Base-by-base conservation (phyloP, 2,888 invertebrate genomes). In the Tribolium freemani region DNA sequence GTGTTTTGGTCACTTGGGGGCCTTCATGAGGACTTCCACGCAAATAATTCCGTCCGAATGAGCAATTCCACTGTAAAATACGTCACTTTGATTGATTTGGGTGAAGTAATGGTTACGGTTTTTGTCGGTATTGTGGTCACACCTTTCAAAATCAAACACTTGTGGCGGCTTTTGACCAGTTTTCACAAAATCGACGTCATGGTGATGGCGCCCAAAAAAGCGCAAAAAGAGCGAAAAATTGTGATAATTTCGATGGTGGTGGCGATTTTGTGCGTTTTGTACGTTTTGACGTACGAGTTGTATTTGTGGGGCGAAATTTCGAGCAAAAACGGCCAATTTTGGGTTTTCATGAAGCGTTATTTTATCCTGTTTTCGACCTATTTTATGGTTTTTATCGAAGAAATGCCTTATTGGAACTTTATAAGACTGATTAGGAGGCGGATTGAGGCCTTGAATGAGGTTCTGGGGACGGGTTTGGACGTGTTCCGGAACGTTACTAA, bases 381-480 rank as follows among this genome's bases (percentile, higher is more conserved):
- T 16, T 61, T 69, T 11, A 46, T 69, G 51, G 44, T 50, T 44
- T 60, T 61, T 10, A 58, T 61, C 9, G 60, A 60, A 45, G 60
- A 69, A 11, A 53, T 69, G 54, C 61, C 61, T 0, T 69, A 61
- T 44, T 69, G 69, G 69, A 60, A 61, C 10, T 58, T 51, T 8
- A 38, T 31, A 30, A 53, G 53, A 30, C 48, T 69, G 21, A 61
- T 69, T 5, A 21, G 54, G 13, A 51, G 26, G 10, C 2, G 69
- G 10, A 21, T 69, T 0, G 38, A 45, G 13, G 20, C 2, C 0
- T 31, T 69, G 51, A 63, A 63, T 13, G 30, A 31, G 6, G 16
- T 13, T 26, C 10, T 63, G 5, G 16, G 31, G n/a, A 20, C 5
- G n/a, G 58, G 11, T 0, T 38, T 68, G 58, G 11, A 38, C 3